Conservation (phyloP, 2,888 invertebrate species). For the Bombyx huttoni region DNA sequence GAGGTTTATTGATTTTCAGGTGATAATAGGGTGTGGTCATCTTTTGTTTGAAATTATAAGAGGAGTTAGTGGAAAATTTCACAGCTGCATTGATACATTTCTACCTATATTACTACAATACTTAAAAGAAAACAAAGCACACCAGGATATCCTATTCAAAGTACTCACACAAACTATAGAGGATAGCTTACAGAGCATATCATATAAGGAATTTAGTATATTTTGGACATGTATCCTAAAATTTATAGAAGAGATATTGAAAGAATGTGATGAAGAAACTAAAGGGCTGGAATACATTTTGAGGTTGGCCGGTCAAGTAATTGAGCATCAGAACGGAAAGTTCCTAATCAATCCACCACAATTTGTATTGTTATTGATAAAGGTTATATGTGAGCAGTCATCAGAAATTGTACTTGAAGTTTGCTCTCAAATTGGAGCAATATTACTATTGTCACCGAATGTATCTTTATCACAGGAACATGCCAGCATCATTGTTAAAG, state of each 20-base stretch:
- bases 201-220: slow-evolving; percentile 74
- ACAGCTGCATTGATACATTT: slow-evolving; percentile 83
- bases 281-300: slow-evolving; percentile 60
- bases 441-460: slow-evolving; percentile 73
- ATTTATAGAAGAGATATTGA: slow-evolving; percentile 41
- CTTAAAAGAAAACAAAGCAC: slow-evolving; percentile 60
- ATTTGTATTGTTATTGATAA: slow-evolving; percentile 72
- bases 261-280: slow-evolving; percentile 38
- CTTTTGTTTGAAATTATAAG: slow-evolving; percentile 90
- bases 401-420: slow-evolving; percentile 60
- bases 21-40: slow-evolving; percentile 85
- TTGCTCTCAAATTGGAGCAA: slow-evolving; percentile 69
- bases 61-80: slow-evolving; percentile 87
- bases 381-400: slow-evolving; percentile 58
- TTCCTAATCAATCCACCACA: slow-evolving; percentile 73
- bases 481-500: slow-evolving; percentile 77
- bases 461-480: slow-evolving; percentile 80
- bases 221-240: slow-evolving; percentile 75
- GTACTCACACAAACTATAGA: slow-evolving; percentile 77
- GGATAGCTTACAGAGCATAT: slow-evolving; percentile 75
- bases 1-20: slow-evolving; percentile 58
- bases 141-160: slow-evolving; percentile 72
- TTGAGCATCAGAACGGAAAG: slow-evolving; percentile 76
- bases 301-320: slow-evolving; percentile 72
- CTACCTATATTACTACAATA: slow-evolving; percentile 77